These are phyloP conservation scores for Anastrepha obliqua DNA, from an alignment of 1,140 invertebrate genomes.

Conservation along the genomic window DNA sequence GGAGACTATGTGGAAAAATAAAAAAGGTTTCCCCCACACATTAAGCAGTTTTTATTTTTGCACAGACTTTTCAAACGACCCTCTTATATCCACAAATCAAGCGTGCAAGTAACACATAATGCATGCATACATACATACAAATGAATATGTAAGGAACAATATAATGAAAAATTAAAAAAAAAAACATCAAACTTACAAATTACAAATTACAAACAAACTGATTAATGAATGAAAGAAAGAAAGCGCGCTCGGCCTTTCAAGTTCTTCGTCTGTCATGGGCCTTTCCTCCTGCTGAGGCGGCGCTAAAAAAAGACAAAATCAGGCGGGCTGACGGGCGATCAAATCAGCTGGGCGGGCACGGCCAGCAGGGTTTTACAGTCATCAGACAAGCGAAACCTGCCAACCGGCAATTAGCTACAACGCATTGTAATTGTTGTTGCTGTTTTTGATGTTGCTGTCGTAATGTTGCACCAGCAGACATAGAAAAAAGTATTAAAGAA, in stretches of 20 bases:
- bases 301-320: neutral
- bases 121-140: neutral
- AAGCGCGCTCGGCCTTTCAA: neutral
- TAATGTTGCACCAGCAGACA: conserved; percentile 29
- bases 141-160: neutral
- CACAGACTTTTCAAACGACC: too few relatives aligned
- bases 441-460: neutral
- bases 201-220: conserved; percentile 39
- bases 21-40: too few relatives aligned
- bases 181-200: neutral
- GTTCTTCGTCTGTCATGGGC: conserved; percentile 9
- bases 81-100: too few relatives aligned
- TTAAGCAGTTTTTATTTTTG: too few relatives aligned
- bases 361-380: conserved; percentile 24
- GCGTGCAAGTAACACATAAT: neutral
- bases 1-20: too few relatives aligned
- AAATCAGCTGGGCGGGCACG: conserved; percentile 22
- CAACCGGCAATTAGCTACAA: conserved; percentile 45
- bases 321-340: neutral
- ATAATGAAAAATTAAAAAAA: neutral
- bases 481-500: neutral
- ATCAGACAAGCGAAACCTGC: conserved; percentile 48
- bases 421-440: conserved; percentile 16
- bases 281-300: neutral
- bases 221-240: conserved; percentile 45